Percentiles rank a stretch among this genome's conserved stretches.
phyloP scores from a whole-genome alignment of 2,888 invertebrate species.

The Dynastes tityus region DNA sequence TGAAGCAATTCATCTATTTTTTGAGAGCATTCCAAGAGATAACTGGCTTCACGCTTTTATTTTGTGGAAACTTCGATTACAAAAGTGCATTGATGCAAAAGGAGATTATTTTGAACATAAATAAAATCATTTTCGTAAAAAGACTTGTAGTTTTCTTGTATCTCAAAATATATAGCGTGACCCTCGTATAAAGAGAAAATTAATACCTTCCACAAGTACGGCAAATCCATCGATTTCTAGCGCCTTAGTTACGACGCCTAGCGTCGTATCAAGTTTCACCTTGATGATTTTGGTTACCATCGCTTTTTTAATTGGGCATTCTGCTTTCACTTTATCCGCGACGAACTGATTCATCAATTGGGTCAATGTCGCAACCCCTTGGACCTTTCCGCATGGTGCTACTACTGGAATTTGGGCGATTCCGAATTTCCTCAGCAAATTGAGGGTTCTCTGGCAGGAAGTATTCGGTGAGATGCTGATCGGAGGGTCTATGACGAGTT shows the following conservation, averaged over 20 bases:
- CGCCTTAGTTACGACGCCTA: constrained; percentile 86
- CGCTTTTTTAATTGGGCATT: constrained; percentile 78
- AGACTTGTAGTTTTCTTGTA: no score
- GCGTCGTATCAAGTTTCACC: constrained; percentile 76
- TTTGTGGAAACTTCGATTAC: no score
- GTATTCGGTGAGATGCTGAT: constrained; percentile 74
- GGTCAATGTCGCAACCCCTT: constrained; percentile 82
- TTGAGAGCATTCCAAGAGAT: no score
- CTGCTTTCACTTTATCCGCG: constrained; percentile 74
- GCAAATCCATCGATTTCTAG: constrained; percentile 87
- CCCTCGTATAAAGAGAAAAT: constrained; percentile 10
- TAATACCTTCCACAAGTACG: constrained; percentile 73
- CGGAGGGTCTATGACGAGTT: constrained; percentile 75
- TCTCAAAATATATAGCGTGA: no score
- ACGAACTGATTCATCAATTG: constrained; percentile 80
- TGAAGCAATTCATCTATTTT: no score
- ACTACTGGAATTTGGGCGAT: constrained; percentile 81
- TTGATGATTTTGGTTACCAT: constrained; percentile 83
- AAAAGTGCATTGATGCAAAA: no score
- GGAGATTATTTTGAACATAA: no score
- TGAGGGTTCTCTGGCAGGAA: constrained; percentile 80
- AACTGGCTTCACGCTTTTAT: no score
- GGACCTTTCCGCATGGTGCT: constrained; percentile 73
- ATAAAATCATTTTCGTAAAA: no score
- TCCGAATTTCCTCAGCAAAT: constrained; percentile 77